These are phyloP conservation scores for Sclerurus mexicanus DNA, from an alignment of 2,113 vertebrate genomes.

Conservation along the genomic window DNA sequence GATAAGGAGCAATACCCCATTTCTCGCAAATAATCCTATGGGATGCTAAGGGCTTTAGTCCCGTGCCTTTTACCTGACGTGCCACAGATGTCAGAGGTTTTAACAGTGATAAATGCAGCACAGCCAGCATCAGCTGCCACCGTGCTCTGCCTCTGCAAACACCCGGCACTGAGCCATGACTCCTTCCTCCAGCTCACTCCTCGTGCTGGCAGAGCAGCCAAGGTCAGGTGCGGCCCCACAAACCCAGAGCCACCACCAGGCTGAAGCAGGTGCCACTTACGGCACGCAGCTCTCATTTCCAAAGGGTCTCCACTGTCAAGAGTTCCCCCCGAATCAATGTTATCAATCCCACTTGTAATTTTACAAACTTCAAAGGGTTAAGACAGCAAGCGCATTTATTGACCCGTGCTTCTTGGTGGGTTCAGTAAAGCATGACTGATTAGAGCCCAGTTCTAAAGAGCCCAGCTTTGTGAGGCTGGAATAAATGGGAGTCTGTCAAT, in stretches of 20 bases:
- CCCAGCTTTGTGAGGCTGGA: constrained; percentile 70
- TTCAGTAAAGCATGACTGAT: constrained; percentile 82
- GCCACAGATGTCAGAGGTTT: neutral
- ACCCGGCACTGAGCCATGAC: neutral
- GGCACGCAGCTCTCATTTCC: neutral
- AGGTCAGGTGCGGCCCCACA: neutral
- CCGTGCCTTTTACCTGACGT: neutral
- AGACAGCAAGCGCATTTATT: constrained; percentile 72
- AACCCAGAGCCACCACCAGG: neutral
- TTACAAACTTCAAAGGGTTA: constrained; percentile 79
- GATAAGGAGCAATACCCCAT: too few relatives aligned
- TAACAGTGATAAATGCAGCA: neutral
- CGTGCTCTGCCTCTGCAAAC: neutral
- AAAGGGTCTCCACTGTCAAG: constrained; percentile 5
- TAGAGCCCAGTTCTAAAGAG: constrained; percentile 79
- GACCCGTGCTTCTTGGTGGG: constrained; percentile 71
- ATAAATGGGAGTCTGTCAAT: constrained; percentile 82
- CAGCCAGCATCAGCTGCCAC: neutral
- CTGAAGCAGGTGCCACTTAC: neutral
- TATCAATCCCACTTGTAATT: constrained; percentile 59
- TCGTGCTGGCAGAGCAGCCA: neutral
- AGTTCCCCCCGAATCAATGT: constrained; percentile 34
- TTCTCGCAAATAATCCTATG: neutral
- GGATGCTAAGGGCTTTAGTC: neutral
- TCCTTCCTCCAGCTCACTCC: neutral